Evolutionary conservation across 2,797 vertebrate species (phyloP).

Genomic region (Cercopithecus mitis): DNA sequence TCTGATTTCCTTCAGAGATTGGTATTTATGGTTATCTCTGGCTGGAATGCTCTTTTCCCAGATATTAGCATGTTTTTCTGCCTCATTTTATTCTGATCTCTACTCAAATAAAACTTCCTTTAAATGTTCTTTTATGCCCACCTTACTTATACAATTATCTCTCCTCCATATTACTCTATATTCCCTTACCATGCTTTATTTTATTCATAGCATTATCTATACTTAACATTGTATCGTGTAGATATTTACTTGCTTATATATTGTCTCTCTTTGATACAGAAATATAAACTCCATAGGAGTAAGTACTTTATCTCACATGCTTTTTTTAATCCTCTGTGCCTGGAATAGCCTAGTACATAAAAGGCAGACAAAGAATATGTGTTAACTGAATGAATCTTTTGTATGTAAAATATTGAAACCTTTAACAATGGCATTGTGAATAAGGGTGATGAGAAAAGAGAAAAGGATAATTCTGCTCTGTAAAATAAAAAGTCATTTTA

Average conservation of each 20-base stretch:
- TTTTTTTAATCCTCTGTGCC: neutral
- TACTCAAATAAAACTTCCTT: neutral
- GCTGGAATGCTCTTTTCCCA: neutral
- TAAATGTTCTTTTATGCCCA: neutral
- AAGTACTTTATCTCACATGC: neutral
- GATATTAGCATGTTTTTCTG: neutral
- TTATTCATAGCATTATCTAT: neutral
- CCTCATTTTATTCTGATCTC: neutral
- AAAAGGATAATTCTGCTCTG: neutral
- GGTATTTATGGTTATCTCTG: neutral
- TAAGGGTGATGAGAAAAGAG: neutral
- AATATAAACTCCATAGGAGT: neutral
- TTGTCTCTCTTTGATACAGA: neutral
- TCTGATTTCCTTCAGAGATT: neutral
- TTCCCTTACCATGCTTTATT: neutral
- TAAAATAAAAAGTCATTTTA: neutral
- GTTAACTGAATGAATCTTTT: constrained; percentile 42
- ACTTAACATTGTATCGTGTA: neutral
- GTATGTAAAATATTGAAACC: neutral
- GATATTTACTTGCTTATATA: neutral
- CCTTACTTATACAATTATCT: neutral
- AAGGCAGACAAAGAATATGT: constrained; percentile 3
- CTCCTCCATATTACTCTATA: neutral
- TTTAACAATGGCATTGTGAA: constrained; percentile 8
- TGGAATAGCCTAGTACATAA: neutral